phyloP scores from a whole-genome alignment of 2,797 vertebrate genomes.

The Anableps anableps region DNA sequence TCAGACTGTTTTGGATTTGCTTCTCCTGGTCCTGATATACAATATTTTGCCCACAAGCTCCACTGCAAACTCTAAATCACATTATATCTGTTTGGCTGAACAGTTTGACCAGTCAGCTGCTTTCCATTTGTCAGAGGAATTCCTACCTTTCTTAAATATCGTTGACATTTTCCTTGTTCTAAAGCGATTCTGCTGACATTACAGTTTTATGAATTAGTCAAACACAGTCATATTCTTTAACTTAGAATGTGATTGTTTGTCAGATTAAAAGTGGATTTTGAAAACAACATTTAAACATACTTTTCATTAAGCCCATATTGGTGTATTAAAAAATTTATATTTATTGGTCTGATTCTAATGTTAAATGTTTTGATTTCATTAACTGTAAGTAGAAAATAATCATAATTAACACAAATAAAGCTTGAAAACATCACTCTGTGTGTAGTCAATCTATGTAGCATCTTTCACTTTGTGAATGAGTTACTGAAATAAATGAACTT shows the following conservation, averaged over 20 bases:
- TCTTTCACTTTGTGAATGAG: neutral
- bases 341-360: neutral
- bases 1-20: slow-evolving; percentile 19
- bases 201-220: neutral
- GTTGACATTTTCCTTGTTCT: slow-evolving; percentile 8
- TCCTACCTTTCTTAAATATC: slow-evolving; percentile 10
- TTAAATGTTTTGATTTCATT: neutral
- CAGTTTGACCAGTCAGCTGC: slow-evolving; percentile 69
- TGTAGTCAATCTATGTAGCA: neutral
- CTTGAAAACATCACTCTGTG: neutral
- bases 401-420: neutral
- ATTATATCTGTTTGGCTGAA: slow-evolving; percentile 63
- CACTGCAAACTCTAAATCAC: slow-evolving; percentile 65
- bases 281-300: neutral
- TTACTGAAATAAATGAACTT: neutral
- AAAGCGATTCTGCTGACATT: neutral
- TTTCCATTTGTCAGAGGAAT: slow-evolving; percentile 50
- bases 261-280: neutral
- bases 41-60: slow-evolving; percentile 55
- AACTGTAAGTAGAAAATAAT: neutral
- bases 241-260: neutral
- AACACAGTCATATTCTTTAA: neutral
- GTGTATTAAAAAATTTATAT: neutral
- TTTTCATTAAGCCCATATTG: neutral
- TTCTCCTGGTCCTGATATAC: slow-evolving; percentile 48